A percentile compares a stretch with the other conserved stretches of the same genome.
Conservation (phyloP, 2,797 vertebrate genomes). For the Syngnathus rostellatus region DNA sequence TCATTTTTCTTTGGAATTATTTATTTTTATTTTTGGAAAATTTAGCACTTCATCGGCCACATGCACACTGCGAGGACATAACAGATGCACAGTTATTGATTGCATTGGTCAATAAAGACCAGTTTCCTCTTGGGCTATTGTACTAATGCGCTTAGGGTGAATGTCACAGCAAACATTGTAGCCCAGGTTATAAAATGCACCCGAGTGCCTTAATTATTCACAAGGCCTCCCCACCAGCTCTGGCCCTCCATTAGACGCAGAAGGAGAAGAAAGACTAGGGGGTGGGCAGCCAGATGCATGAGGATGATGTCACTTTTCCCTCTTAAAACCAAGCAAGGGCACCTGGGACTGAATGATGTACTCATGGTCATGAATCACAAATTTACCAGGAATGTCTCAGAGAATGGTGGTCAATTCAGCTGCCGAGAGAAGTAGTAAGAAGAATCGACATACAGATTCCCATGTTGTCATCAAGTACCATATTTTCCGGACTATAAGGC, state of each 20-base stretch:
- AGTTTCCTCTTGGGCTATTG: conserved; percentile 65
- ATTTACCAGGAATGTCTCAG: background rate
- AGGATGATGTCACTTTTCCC: conserved; percentile 67
- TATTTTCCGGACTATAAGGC: too few species aligned
- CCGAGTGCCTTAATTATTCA: conserved; percentile 75
- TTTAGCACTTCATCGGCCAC: conserved; percentile 17
- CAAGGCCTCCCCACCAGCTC: conserved; percentile 48
- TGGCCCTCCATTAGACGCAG: conserved; percentile 62
- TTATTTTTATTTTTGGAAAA: conserved; percentile 20
- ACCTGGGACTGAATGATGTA: conserved; percentile 52
- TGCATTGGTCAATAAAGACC: conserved; percentile 61
- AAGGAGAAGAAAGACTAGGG: conserved; percentile 5
- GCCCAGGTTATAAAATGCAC: conserved; percentile 67
- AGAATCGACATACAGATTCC: background rate
- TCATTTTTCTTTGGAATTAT: conserved; percentile 12
- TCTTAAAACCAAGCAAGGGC: conserved; percentile 57
- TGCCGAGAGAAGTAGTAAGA: background rate
- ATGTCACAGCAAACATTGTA: conserved; percentile 54
- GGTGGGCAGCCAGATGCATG: conserved; percentile 1
- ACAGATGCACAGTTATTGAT: conserved; percentile 63
- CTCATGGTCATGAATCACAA: conserved; percentile 23
- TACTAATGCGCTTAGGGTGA: conserved; percentile 68
- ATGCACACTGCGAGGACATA: conserved; percentile 22
- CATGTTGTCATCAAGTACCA: too few species aligned
- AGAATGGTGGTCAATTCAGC: too few species aligned